Percentiles rank a stretch among this genome's conserved stretches.
Evolutionary conservation across 1,140 invertebrate species (phyloP).

Genomic region (Platyscapa corneri): DNA sequence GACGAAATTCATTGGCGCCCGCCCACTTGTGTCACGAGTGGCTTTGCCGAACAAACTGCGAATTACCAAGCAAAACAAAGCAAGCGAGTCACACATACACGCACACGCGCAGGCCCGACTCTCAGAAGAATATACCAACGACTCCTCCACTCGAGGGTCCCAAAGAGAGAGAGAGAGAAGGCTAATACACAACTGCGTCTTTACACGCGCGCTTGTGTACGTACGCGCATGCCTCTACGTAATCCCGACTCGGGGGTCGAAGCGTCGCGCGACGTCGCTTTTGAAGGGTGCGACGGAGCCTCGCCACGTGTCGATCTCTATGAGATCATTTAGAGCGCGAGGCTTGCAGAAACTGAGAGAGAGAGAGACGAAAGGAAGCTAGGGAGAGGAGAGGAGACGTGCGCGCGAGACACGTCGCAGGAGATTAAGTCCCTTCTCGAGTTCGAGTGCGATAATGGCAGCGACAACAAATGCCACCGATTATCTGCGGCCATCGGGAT

Average conservation of each 20-base stretch:
- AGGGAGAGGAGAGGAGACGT: background rate
- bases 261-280: background rate
- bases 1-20: conserved; percentile 3
- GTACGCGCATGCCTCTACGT: background rate
- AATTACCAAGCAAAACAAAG: background rate
- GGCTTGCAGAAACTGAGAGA: background rate
- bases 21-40: background rate
- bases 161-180: background rate
- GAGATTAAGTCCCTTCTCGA: conserved; percentile 47
- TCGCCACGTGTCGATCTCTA: conserved; percentile 70
- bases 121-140: too few species aligned
- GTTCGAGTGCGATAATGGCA: conserved; percentile 46
- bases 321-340: conserved; percentile 65
- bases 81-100: background rate
- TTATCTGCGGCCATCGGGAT: background rate
- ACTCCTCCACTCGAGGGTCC: background rate
- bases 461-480: conserved; percentile 38
- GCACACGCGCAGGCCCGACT: too few species aligned
- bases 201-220: background rate
- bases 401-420: background rate
- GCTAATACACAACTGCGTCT: background rate
- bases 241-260: background rate
- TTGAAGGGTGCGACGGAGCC: background rate
- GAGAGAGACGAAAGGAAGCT: too few species aligned
- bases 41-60: conserved; percentile 34